Evolutionary conservation across 2,888 invertebrate genomes (phyloP), one percentile per base, ranked within the genome.

Genomic region (Strigamia crassipes): DNA sequence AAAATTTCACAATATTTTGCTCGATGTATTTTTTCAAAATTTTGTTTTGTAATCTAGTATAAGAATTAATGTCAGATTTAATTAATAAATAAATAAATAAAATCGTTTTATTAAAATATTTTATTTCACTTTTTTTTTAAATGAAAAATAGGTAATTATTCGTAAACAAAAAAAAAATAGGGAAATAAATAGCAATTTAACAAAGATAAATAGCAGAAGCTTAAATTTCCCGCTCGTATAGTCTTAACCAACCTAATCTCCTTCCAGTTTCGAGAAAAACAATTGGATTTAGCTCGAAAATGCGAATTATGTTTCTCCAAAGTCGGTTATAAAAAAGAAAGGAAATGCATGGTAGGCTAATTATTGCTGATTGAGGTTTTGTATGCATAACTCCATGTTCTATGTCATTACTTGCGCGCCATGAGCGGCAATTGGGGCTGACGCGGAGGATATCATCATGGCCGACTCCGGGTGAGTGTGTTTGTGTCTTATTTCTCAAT

Each of bases 371-470:
- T 61, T 61, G 61, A 61, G 10, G 21, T 46, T 46, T 46, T 46
- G 15, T 46, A 46, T 46, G 46, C 46, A 46, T 46, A 46, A 15
- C n/a, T 46, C 46, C 46, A 46, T 46, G n/a, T 46, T 46, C 46
- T 46, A 1, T 13, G n/a, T 46, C 21, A 18, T 61, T 61, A 61
- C 61, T 23, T 61, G 61, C 9, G 61, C 61, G 61, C 61, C 61
- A 61, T 61, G 23, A 61, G 61, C 61, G 61, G 61, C 61, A 18
- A 61, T 12, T 61, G 61, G 61, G 61, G 21, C 61, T 61, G 61
- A 61, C 21, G 61, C 61, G 61, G 61, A 61, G 61, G 61, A 61
- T 61, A 61, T 61, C 61, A 61, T 61, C 61, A 61, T 61, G 61
- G 61, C 61, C 61, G 61, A 61, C 61, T 23, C 61, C 18, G 61